Base-by-base conservation (phyloP, 2,888 invertebrate species). In the Clunio marinus region DNA sequence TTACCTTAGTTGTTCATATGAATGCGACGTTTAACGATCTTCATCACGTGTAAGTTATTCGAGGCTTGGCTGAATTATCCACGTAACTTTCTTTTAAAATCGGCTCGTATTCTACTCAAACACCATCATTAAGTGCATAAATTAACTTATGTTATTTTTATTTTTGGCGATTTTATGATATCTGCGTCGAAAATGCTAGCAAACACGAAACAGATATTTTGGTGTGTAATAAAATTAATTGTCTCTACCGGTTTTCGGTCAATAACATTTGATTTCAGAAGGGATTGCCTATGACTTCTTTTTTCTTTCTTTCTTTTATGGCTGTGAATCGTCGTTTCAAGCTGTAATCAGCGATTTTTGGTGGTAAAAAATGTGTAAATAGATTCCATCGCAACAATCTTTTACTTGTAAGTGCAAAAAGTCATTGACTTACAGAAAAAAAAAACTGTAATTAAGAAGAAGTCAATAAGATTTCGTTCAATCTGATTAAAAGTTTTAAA, bases 171-270 rank as follows among this genome's bases (percentile, higher is more conserved):
- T n/a, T 15, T 25, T 45, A 45, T 15, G 17, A 45, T 45, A 13
- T 45, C 45, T 27, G 25, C 25, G 57, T 25, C 25, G 2, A 8
- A 5, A 27, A 57, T 4, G 51, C 22, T 8, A 17, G 15, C 17
- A 57, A 51, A 27, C 57, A 57, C n/a, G 57, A 57, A 57, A 20
- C 27, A 5, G 27, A 27, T 24, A 4, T 57, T 2, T 4, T 4
- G 15, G 51, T 20, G 17, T 57, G 57, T 57, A 57, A 57, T 57
- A 57, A 57, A 57, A 2, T 57, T 57, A 57, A 57, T 57, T 57
- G 25, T 3, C 57, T 51, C 51, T 51, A 7, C 17, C n/a, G 10
- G 10, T n/a, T n/a, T 2, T 25, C 57, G 57, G 57, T 57, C 57
- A 57, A 57, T 57, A 20, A 15, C 57, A 27, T 57, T 57, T 57